Base-by-base conservation (phyloP, 2,797 vertebrate genomes). In the Enteromius trimaculatus region DNA sequence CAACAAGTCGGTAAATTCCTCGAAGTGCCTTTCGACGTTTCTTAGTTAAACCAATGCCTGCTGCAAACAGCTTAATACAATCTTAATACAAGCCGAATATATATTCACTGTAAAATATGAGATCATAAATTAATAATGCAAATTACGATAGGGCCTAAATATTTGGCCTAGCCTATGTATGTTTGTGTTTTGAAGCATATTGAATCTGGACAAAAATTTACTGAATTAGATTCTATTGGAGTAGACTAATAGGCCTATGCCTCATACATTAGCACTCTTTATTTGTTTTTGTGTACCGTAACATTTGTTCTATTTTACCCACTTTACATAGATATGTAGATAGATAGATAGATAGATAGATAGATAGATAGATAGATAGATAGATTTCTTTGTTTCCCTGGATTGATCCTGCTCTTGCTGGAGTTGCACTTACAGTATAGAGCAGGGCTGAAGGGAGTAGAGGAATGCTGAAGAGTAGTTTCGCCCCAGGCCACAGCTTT, bases 1-100 rank as follows among this genome's bases (percentile, higher is more conserved):
- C 62, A 44, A 77, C 81, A 77, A 13, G 81, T 44, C 44, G 19
- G 49, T 19, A 31, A 51, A 82, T 68, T 82, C 81, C 81, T 29
- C 47, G 1, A 21, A 17, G 6, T 7, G 58, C n/a, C 53, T 29
- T 65, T 65, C 31, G n/a, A 51, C 77, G 16, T 68, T 29, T 13
- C 2, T 37, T 19, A 11, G 37, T 53, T 39, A 3, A 72, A 70
- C 70, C 37, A 70, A 53, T 66, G 21, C 19, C 29, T 51, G 42
- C 16, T 70, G 34, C 39, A 47, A 44, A 26, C 16, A 42, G 6
- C 3, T 7, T n/a, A n/a, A n/a, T n/a, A n/a, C n/a, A n/a, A n/a
- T 31, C 23, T 49, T 49, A 47, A 26, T 70, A 39, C 11, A 51
- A 31, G 1, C 0, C 47, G 6, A 31, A 34, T 72, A 21, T 72